Percentiles rank a stretch among this genome's conserved stretches.
phyloP scores from a whole-genome alignment of 2,797 vertebrate species.

The Pseudotriccus pelzelni region DNA sequence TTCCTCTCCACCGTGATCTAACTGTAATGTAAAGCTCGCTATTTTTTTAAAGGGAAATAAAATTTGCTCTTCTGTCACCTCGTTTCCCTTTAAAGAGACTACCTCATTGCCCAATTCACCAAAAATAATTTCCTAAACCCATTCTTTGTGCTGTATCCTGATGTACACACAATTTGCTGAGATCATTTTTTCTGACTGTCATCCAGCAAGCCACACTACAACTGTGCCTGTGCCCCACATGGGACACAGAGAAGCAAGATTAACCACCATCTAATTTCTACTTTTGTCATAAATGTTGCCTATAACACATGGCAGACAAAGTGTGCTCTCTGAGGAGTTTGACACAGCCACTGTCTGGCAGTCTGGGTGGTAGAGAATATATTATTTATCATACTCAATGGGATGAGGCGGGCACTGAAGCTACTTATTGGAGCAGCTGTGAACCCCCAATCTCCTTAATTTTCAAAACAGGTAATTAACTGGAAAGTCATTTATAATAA shows the following conservation, averaged over 20 bases:
- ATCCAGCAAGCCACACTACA: slow-evolving; percentile 41
- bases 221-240: slow-evolving; percentile 41
- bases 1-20: slow-evolving; percentile 34
- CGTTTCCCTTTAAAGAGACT: slow-evolving; percentile 51
- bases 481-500: slow-evolving; percentile 78
- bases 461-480: slow-evolving; percentile 78
- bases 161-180: slow-evolving; percentile 38
- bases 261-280: slow-evolving; percentile 70
- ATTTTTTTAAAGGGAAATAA: slow-evolving; percentile 33
- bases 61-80: slow-evolving; percentile 55
- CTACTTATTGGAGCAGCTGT: slow-evolving; percentile 73
- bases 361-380: slow-evolving; percentile 72
- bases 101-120: slow-evolving; percentile 59
- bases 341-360: slow-evolving; percentile 71
- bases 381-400: slow-evolving; percentile 75
- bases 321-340: slow-evolving; percentile 68
- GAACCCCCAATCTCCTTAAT: slow-evolving; percentile 74
- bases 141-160: slow-evolving; percentile 27
- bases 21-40: slow-evolving; percentile 12
- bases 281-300: slow-evolving; percentile 67
- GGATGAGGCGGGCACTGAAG: slow-evolving; percentile 62
- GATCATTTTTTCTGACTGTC: slow-evolving; percentile 61
- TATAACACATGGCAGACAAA: slow-evolving; percentile 73
- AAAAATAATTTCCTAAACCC: slow-evolving; percentile 59
- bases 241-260: slow-evolving; percentile 59